Conservation (phyloP, 2,113 vertebrate species). For the Centrocercus urophasianus region DNA sequence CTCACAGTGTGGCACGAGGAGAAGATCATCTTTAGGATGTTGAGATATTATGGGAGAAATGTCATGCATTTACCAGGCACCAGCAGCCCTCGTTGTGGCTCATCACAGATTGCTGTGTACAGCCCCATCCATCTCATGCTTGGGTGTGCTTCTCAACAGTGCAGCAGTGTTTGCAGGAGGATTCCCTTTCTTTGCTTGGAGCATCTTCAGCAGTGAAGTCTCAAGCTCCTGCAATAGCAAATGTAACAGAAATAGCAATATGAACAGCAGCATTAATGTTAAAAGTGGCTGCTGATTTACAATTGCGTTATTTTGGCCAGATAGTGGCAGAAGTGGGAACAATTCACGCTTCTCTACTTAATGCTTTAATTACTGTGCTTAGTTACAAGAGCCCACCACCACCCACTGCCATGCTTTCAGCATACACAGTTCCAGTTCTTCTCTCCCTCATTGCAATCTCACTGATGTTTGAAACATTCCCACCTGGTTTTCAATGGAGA, state of each 20-base stretch:
- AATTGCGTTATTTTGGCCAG: neutral
- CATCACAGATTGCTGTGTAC: neutral
- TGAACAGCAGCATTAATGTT: neutral
- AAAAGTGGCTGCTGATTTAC: neutral
- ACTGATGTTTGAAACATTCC: neutral
- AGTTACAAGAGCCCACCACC: neutral
- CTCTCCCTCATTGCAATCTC: neutral
- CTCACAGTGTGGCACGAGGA: neutral
- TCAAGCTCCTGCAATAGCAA: neutral
- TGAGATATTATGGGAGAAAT: neutral
- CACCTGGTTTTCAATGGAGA: neutral
- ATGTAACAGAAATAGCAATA: neutral
- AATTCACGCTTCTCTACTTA: neutral
- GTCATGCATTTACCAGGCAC: neutral
- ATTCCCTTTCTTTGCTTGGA: neutral
- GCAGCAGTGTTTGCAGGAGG: neutral
- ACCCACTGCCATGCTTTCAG: neutral
- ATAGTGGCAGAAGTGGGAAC: neutral
- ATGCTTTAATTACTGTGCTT: neutral
- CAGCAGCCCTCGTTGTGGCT: neutral
- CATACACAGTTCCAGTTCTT: neutral
- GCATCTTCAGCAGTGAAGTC: neutral
- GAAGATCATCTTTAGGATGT: conserved; percentile 18
- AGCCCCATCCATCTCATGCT: fast-evolving
- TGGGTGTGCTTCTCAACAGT: neutral